Conservation (phyloP, 2,113 vertebrate genomes). For the Otus sunia region DNA sequence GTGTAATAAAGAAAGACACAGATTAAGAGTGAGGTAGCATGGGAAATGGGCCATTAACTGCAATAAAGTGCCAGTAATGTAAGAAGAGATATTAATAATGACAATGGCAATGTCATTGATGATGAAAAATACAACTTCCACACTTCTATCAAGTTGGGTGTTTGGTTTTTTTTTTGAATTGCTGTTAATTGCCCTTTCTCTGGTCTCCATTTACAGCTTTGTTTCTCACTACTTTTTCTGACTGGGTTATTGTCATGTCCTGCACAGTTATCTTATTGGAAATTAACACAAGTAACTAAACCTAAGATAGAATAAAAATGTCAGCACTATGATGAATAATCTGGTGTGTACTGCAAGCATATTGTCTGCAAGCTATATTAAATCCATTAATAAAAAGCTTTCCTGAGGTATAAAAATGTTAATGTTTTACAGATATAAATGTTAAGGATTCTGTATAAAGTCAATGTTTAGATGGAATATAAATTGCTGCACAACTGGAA, state of each 20-base stretch:
- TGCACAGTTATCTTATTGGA: not conserved
- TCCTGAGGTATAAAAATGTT: not conserved
- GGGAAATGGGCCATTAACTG: slow-evolving; percentile 64
- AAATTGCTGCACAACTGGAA: not conserved
- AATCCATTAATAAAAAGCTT: not conserved
- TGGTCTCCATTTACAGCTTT: not conserved
- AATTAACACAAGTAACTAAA: not conserved
- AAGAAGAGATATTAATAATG: slow-evolving; percentile 60
- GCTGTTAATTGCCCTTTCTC: slow-evolving; percentile 33
- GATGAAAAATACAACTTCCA: slow-evolving; percentile 53
- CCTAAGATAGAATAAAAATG: not conserved
- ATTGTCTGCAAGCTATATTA: not conserved
- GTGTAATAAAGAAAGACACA: slow-evolving; percentile 58
- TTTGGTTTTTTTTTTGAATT: not conserved
- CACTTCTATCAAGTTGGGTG: not conserved
- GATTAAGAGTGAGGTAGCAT: slow-evolving; percentile 4
- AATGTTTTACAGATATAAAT: not conserved
- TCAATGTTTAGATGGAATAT: not conserved
- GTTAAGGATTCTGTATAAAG: not conserved
- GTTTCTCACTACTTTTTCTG: not conserved
- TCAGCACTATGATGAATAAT: not conserved
- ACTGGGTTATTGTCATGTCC: not conserved
- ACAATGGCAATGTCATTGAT: slow-evolving; percentile 61
- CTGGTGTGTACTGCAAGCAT: not conserved
- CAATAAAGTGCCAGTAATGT: slow-evolving; percentile 52